Base-by-base conservation (phyloP, 2,797 vertebrate species). In the Zenarchopterus dispar region DNA sequence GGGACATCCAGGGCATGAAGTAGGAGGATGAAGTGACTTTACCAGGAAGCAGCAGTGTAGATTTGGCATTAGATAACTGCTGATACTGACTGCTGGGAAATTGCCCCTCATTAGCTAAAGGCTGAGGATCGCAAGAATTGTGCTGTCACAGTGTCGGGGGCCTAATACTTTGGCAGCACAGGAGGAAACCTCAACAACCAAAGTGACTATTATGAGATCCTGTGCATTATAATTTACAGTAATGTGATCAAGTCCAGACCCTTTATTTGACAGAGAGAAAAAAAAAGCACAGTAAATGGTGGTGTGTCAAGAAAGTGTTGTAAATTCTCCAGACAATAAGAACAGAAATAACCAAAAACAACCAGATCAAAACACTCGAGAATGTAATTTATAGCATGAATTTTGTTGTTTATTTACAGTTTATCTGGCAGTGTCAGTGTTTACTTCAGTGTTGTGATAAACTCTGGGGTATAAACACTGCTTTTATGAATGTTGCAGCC, bases 161-260 rank as follows among this genome's bases (percentile, higher is more conserved):
- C 36, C 44, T 61, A 24, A 8, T 10, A 23, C 15, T 44, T 50
- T 31, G 28, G 59, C 13, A 11, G 44, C 6, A 4, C 51, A 60
- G 55, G 41, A 68, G 57, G 45, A 85, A 73, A 78, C 61, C 46
- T 49, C 46, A 17, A 5, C 56, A 62, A 41, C 68, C 65, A 1
- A 75, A 48, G 46, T 60, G 45, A 65, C 69, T 65, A 61, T 77
- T 74, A 82, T 8, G 8, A 28, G 6, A 39, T 59, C 22, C 2
- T 67, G 73, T 49, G 50, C 58, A 70, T 58, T 77, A 55, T 80
- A 71, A 86, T 84, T 86, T 81, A 58, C 33, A 19, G 50, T 43
- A n/a, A 58, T 43, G 39, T 48, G 54, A 46, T 56, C 66, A 68
- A 55, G 45, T 50, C 8, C 8, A 42, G 22, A 46, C 19, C 13